These are phyloP conservation scores for Vanessa tameamea DNA, from an alignment of 1,140 invertebrate species.

Conservation along the genomic window DNA sequence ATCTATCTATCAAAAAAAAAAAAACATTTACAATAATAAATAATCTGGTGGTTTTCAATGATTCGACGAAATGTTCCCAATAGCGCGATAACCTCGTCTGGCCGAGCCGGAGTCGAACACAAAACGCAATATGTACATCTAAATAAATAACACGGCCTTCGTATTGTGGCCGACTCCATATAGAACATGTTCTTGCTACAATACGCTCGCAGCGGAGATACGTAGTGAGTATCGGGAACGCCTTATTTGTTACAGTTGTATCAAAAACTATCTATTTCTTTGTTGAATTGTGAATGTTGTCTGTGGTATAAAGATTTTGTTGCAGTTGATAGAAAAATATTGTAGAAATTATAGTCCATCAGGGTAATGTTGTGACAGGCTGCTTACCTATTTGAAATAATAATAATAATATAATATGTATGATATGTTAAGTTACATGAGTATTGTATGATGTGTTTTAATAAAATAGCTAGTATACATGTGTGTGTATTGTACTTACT, in stretches of 20 bases:
- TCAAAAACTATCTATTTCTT: not conserved
- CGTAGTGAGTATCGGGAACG: not conserved
- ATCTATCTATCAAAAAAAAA: no score
- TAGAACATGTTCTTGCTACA: not conserved
- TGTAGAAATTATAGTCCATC: no score
- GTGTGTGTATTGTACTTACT: no score
- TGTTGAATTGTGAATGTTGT: not conserved
- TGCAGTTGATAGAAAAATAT: no score
- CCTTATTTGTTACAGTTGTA: not conserved
- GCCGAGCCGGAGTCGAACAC: constrained; percentile 8
- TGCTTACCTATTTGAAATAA: no score
- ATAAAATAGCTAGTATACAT: no score
- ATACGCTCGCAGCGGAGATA: not conserved
- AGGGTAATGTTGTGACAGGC: no score
- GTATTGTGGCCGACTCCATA: constrained; percentile 8
- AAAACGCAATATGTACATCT: not conserved
- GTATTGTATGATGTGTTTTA: no score
- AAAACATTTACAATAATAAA: not conserved
- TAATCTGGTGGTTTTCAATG: not conserved
- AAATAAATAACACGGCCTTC: constrained; percentile 12
- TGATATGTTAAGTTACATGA: no score
- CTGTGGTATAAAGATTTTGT: no score
- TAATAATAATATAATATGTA: no score
- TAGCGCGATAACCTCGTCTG: constrained; percentile 10
- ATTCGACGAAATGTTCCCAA: not conserved